Conservation (phyloP, 2,797 vertebrate genomes). For the Anomalospiza imberbis region DNA sequence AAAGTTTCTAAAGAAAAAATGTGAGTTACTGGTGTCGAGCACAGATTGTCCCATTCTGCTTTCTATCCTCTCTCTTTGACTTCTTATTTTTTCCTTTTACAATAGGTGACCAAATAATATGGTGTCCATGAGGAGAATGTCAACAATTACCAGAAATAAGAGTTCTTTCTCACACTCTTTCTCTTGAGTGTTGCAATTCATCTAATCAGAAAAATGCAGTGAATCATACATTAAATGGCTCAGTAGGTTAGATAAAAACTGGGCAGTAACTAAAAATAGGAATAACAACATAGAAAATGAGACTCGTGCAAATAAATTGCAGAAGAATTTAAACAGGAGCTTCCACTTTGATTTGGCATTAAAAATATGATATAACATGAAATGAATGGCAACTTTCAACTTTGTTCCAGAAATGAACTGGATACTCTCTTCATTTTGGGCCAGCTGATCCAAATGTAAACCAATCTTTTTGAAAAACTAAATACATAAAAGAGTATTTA, state of each 20-base stretch:
- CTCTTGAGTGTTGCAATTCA: constrained; percentile 4
- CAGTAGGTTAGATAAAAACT: background rate
- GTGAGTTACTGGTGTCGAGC: background rate
- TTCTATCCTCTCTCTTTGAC: background rate
- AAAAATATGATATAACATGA: background rate
- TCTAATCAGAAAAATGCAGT: background rate
- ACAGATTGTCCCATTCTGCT: background rate
- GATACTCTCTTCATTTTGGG: background rate
- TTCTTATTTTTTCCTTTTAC: background rate
- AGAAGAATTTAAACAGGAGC: background rate
- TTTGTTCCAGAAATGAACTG: constrained; percentile 23
- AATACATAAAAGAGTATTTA: constrained; percentile 10
- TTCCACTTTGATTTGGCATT: background rate
- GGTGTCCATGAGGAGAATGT: background rate
- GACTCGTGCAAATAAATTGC: background rate
- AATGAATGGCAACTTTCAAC: background rate
- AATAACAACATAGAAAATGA: background rate
- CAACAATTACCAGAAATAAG: background rate
- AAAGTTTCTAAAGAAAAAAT: background rate
- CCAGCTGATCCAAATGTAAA: background rate
- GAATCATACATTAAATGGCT: background rate
- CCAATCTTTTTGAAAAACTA: background rate
- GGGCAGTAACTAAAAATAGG: background rate
- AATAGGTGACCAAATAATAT: background rate
- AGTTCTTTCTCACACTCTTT: background rate